Evolutionary conservation across 1,140 invertebrate genomes (phyloP), one percentile per base, ranked within the genome.

Genomic region (Temnothorax nylanderi): DNA sequence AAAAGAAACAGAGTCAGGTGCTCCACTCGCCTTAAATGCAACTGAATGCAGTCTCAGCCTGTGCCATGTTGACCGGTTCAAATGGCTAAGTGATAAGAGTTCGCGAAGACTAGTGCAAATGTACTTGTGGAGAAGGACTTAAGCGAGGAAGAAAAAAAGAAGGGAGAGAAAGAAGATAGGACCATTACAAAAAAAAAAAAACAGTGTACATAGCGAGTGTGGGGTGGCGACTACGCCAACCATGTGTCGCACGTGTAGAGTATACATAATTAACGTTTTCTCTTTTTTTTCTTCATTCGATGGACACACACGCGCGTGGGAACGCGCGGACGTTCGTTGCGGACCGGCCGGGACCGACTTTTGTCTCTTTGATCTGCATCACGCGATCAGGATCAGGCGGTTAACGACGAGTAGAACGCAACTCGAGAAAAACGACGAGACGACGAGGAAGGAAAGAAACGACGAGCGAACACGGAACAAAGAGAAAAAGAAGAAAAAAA

Each of bases 21-120:
- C 90, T 91, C 77, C 86, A 88, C 26, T 89, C 82, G 88, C 82
- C 90, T 86, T 89, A 91, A 87, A 87, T 60, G 58, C 89, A 91
- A 62, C 82, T 62, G 76, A 82, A 51, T 80, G 62, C 84, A 74
- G 69, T 81, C 67, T 88, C 87, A 84, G 60, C 85, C 75, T 78
- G 85, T 88, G 89, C 90, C 80, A 85, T 69, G 65, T 89, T 89
- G 86, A 89, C 90, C 77, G 90, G 88, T 89, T 91, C 87, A 87
- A 89, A 86, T 91, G 86, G 85, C 87, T 72, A 84, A 67, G 58
- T 91, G 75, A 71, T 72, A 91, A 67, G 71, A 60, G 56, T 87
- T 91, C 77, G 64, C 90, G 81, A 64, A 91, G 51, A 74, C 60
- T 91, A 91, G 85, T 88, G 87, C 81, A 86, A 75, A 89, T 78